Base-by-base conservation (phyloP, 1,140 invertebrate species). In the Nylanderia fulva region DNA sequence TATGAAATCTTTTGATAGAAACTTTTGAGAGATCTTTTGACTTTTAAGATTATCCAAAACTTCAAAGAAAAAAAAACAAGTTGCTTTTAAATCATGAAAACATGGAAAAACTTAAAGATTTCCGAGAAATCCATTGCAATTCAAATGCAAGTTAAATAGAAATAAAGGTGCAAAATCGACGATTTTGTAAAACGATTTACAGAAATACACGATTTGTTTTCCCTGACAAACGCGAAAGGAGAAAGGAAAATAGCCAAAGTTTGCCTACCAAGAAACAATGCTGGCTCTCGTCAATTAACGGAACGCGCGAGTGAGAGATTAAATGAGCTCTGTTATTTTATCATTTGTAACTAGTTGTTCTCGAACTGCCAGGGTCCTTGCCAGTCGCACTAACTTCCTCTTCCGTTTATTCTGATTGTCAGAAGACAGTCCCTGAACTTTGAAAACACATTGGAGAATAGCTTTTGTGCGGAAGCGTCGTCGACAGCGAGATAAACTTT, bases 261-360 rank as follows among this genome's bases (percentile, higher is more conserved):
- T 84, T 36, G n/a, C 39, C 60, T 56, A 36, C n/a, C 52, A 39
- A 54, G 71, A 71, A 86, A 79, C 83, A 87, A 87, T 79, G 58
- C 61, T 29, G 61, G 29, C 39, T 45, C 54, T 69, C 58, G 27
- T 74, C 56, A 86, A 86, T 86, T 85, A 86, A 72, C 42, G 33
- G 36, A 58, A 74, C 9, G 71, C 27, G 69, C 48, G 75, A 68
- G 48, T 45, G 36, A 77, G 71, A 61, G 66, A 68, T 45, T 63
- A 79, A 87, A 85, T 84, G 83, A 87, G 64, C 56, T 76, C 58
- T 85, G 66, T 87, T 87, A 87, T 85, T 85, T 87, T 85, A 77
- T 85, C 83, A 87, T 84, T 86, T 86, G 86, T 68, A 79, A 85
- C 84, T 87, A 54, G 42, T 75, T 80, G 61, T 74, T 85, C 42